Evolutionary conservation across 2,113 vertebrate genomes (phyloP), one percentile per base, ranked within the genome.

Genomic region (Halichoeres trimaculatus): DNA sequence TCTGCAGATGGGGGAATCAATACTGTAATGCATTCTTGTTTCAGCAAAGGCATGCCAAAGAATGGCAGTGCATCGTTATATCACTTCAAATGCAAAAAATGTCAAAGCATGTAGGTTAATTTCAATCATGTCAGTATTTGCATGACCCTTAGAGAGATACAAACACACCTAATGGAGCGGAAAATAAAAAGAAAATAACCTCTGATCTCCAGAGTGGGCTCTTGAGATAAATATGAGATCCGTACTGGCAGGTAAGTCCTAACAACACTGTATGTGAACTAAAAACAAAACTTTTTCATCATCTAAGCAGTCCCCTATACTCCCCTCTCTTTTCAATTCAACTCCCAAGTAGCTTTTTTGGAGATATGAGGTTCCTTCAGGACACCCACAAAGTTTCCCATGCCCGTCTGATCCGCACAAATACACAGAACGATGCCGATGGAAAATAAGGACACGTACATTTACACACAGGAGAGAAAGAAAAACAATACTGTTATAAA

Each of bases 401-500:
- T 62, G 63, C 63, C 85, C 76, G 68, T 72, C 85, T 20, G 76
- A 81, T 91, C 77, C 76, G 55, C 41, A 89, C 79, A 67, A 77
- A 76, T 81, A 85, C 88, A 88, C 77, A 30, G 68, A 89, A 88
- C 74, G 59, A 85, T 74, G 89, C 20, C 23, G 52, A 81, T 74
- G 88, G 71, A 68, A 85, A 82, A 72, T 59, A 83, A 86, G 74
- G 78, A 89, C 82, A 85, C 81, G 77, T 72, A 86, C 80, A 75
- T 81, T 77, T 78, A 84, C 83, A 89, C 74, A 80, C 65, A 80
- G 71, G 78, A 82, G 54, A 67, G 48, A 57, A 6, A 30, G 36
- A 74, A 8, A 52, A 52, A 69, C 59, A 88, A 91, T 65, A 89
- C 83, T 84, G 85, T 88, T 78, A 86, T 83, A 93, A 91, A 93